phyloP scores from a whole-genome alignment of 2,797 vertebrate species.

The Pangasius krempfi region DNA sequence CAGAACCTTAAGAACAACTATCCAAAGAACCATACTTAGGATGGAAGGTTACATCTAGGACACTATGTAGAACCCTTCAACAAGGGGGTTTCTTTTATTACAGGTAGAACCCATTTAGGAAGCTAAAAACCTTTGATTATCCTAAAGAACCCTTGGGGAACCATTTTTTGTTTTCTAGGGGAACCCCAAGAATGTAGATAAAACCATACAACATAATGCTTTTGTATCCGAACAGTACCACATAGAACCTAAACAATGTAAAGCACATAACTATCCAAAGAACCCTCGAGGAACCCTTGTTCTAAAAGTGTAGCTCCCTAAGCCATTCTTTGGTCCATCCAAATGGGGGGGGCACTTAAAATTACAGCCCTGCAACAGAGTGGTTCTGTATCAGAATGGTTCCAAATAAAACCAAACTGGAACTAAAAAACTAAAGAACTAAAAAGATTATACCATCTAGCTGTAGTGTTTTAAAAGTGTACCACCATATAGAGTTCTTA shows the following conservation, averaged over 20 bases:
- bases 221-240: neutral
- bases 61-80: neutral
- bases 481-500: neutral
- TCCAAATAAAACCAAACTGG: neutral
- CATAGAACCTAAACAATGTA: neutral
- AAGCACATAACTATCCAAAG: neutral
- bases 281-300: neutral
- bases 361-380: neutral
- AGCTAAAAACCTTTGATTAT: neutral
- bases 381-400: neutral
- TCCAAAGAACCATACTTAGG: neutral
- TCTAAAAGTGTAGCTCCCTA: neutral
- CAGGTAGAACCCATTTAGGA: neutral
- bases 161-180: neutral
- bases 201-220: neutral
- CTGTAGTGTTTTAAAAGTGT: neutral
- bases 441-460: too few species aligned
- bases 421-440: neutral
- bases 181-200: neutral
- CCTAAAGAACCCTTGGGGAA: neutral
- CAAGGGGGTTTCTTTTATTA: neutral
- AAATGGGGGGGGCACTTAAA: neutral
- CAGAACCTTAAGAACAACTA: neutral
- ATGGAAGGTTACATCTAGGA: neutral
- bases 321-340: neutral